Base-by-base conservation (phyloP, 2,888 invertebrate genomes). In the Camponotus fellah region DNA sequence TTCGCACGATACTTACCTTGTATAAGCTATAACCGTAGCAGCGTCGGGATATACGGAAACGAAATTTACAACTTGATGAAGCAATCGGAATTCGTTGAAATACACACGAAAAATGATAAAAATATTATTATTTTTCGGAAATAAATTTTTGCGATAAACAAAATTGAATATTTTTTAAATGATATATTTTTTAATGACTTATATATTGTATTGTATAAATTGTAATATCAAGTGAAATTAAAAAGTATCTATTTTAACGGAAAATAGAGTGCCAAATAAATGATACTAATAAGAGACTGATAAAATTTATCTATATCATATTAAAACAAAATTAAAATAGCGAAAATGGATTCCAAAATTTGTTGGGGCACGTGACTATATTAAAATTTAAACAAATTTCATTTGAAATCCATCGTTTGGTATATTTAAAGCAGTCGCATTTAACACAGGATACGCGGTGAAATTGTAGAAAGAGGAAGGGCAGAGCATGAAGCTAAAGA, bases 351-450 rank as follows among this genome's bases (percentile, higher is more conserved):
- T 37, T 60, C 8, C 26, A 21, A 37, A 49, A 62, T 49, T 40
- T 49, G 37, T 46, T 62, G 56, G 40, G 37, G 4, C 37, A 8
- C 17, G 10, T 14, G 34, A 17, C 40, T 40, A n/a, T 53, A 56
- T 40, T 77, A 60, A 79, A 79, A n/a, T n/a, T n/a, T 8, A n/a
- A n/a, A 79, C 74, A 60, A 58, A 71, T 60, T 71, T 58, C 34
- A 71, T 43, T 26, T 34, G 58, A 58, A 71, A 34, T 56, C 2
- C 8, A 77, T 56, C 34, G 34, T 46, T 72, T 60, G 12, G 14
- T 60, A 62, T 17, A 46, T 43, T 46, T 46, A 58, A 46, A 72
- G 43, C 68, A 69, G 43, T 64, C 83, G 34, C 40, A 64, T 37
- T 53, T 65, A 62, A 32, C 71, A 32, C 65, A 34, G 43, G 14